Conservation (phyloP, 2,113 vertebrate species). For the Lucifuga dentata region DNA sequence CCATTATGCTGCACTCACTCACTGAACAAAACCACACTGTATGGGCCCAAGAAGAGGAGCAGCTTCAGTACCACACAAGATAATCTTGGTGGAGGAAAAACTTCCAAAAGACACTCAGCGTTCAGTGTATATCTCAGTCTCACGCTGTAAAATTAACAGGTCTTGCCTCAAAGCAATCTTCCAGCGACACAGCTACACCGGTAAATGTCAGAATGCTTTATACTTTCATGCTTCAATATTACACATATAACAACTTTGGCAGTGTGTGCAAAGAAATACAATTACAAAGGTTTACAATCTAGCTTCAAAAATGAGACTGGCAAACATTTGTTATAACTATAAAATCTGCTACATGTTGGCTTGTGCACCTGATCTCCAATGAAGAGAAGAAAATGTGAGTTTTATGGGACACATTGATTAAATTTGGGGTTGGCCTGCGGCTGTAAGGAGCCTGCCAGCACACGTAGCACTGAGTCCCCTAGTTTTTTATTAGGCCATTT, state of each 20-base stretch:
- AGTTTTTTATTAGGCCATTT: constrained; percentile 77
- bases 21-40: constrained; percentile 70
- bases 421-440: constrained; percentile 65
- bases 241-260: constrained; percentile 39
- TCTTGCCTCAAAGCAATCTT: constrained; percentile 28
- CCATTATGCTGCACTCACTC: constrained; percentile 65
- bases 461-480: constrained; percentile 58
- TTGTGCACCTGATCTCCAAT: constrained; percentile 71
- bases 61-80: constrained; percentile 59
- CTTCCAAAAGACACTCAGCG: constrained; percentile 35
- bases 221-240: constrained; percentile 48
- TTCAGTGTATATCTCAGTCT: constrained; percentile 42
- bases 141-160: constrained; percentile 13
- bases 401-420: constrained; percentile 80
- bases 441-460: constrained; percentile 51
- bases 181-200: constrained; percentile 26
- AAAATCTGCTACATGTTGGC: constrained; percentile 62
- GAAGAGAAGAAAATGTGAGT: constrained; percentile 66
- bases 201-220: constrained; percentile 73
- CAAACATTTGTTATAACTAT: constrained; percentile 71
- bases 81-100: constrained; percentile 43
- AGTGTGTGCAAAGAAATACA: constrained; percentile 39
- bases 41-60: constrained; percentile 35
- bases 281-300: constrained; percentile 69
- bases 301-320: constrained; percentile 38